Conservation (phyloP, 2,113 vertebrate genomes). For the Phrynosoma blainvillii region DNA sequence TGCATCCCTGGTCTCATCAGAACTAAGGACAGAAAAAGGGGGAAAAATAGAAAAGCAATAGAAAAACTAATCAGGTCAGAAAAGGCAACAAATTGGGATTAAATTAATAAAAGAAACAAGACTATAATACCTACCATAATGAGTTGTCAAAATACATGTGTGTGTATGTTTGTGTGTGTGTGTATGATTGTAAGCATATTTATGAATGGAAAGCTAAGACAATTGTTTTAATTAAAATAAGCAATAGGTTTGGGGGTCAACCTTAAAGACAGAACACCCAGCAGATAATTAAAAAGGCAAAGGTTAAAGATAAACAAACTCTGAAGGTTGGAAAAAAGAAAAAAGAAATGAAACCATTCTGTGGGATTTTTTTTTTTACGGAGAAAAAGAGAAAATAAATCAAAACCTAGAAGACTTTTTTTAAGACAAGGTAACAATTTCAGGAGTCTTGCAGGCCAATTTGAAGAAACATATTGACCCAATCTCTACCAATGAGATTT, state of each 20-base stretch:
- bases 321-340: slow-evolving; percentile 65
- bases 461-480: slow-evolving; percentile 68
- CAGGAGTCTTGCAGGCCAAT: slow-evolving; percentile 74
- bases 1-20: slow-evolving; percentile 83
- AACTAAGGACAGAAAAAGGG: slow-evolving; percentile 87
- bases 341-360: slow-evolving; percentile 64
- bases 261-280: background rate
- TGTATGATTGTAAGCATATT: slow-evolving; percentile 42
- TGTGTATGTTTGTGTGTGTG: too few species aligned
- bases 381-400: slow-evolving; percentile 62
- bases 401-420: slow-evolving; percentile 51
- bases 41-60: slow-evolving; percentile 80
- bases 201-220: slow-evolving; percentile 33
- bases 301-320: slow-evolving; percentile 73
- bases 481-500: slow-evolving; percentile 76
- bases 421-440: slow-evolving; percentile 70
- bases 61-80: slow-evolving; percentile 22
- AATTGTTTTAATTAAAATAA: slow-evolving; percentile 64
- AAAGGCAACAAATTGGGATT: background rate
- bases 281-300: slow-evolving; percentile 59
- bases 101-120: background rate
- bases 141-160: slow-evolving; percentile 52
- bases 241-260: slow-evolving; percentile 44
- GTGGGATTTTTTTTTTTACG: slow-evolving; percentile 40
- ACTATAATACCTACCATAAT: slow-evolving; percentile 37